Evolutionary conservation across 2,113 vertebrate genomes (phyloP).

Genomic region (Candoia aspera): DNA sequence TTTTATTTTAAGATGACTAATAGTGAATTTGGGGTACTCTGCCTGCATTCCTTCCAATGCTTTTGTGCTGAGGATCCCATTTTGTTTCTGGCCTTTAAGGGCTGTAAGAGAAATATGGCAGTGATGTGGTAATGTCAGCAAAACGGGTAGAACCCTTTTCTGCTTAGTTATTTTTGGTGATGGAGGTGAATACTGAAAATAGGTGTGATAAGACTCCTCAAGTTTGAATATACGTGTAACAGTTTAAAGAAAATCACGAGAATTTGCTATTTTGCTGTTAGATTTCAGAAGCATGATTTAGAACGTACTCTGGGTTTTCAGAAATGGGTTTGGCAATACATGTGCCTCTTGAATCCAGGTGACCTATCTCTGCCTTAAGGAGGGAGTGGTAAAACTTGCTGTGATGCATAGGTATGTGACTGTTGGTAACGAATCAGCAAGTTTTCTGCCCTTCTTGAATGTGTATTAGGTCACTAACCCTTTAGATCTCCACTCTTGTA

Average conservation of each 20-base stretch:
- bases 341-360: not conserved
- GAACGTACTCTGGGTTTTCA: not conserved
- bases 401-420: not conserved
- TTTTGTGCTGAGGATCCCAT: not conserved
- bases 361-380: not conserved
- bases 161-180: not conserved
- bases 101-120: not conserved
- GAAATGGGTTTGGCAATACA: not conserved
- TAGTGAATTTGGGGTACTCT: not conserved
- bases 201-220: not conserved
- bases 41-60: not conserved
- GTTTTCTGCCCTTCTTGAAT: not conserved
- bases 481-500: not conserved
- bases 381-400: not conserved
- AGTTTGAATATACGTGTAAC: not conserved
- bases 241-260: not conserved
- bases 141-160: not conserved
- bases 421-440: not conserved
- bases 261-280: not conserved
- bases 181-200: not conserved
- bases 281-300: not conserved
- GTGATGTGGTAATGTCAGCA: not conserved
- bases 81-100: not conserved
- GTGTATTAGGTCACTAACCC: slow-evolving; percentile 16
- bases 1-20: not conserved